A percentile compares a stretch with the other conserved stretches of the same genome.
Conservation (phyloP, 2,113 vertebrate species). For the Anas platyrhynchos region DNA sequence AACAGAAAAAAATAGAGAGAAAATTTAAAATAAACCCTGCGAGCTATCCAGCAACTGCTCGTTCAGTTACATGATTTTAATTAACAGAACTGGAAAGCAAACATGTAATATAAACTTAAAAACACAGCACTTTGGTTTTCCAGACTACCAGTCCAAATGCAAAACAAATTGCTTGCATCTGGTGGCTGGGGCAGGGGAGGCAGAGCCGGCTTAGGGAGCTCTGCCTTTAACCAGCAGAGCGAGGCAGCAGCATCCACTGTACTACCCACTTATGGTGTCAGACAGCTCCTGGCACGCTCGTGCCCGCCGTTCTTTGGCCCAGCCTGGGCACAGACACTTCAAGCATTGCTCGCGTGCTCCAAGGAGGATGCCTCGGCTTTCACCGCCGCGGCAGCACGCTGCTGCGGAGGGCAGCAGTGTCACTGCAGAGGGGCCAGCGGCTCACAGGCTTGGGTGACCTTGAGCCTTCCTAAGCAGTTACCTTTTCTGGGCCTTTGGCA, state of each 20-base stretch:
- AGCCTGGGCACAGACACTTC: not conserved
- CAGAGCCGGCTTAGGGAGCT: not conserved
- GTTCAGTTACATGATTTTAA: constrained; percentile 28
- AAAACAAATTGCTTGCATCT: constrained; percentile 9
- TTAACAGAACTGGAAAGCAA: constrained; percentile 50
- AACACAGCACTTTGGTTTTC: not conserved
- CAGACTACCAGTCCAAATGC: not conserved
- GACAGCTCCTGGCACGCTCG: not conserved
- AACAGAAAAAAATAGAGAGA: not conserved
- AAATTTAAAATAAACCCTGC: constrained; percentile 7
- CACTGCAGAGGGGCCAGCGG: not conserved
- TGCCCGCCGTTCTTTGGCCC: not conserved
- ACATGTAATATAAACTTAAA: constrained; percentile 27
- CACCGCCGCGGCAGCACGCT: fast-evolving
- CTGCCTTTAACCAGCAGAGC: fast-evolving
- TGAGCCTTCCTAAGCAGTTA: constrained; percentile 34
- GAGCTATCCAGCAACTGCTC: constrained; percentile 16
- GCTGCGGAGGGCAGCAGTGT: not conserved
- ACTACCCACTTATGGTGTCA: not conserved
- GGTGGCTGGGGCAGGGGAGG: not conserved
- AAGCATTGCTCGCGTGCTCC: not conserved
- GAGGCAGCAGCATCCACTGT: not conserved
- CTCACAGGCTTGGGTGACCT: constrained; percentile 22
- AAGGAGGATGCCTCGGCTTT: not conserved
- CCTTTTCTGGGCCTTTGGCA: constrained; percentile 67